Evolutionary conservation across 2,888 invertebrate species (phyloP).

Genomic region (Xylota sylvarum): DNA sequence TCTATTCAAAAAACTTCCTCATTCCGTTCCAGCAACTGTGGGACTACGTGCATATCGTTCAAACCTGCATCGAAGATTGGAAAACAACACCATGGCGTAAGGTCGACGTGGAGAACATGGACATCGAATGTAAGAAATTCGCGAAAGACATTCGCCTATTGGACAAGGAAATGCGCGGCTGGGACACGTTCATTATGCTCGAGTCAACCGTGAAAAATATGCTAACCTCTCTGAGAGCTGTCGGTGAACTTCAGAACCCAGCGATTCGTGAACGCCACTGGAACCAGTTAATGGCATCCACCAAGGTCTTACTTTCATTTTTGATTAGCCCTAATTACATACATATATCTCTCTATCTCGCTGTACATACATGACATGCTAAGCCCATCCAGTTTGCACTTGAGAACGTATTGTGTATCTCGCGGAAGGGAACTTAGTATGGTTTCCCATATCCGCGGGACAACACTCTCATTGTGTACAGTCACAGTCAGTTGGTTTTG

Average conservation of each 20-base stretch:
- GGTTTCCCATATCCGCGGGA: slow-evolving; percentile 16
- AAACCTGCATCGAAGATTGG: slow-evolving; percentile 97
- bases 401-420: slow-evolving; percentile 29
- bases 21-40: slow-evolving; percentile 90
- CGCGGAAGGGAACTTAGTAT: slow-evolving; percentile 23
- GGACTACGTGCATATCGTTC: slow-evolving; percentile 97
- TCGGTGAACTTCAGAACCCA: slow-evolving; percentile 97
- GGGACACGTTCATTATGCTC: slow-evolving; percentile 95
- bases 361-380: slow-evolving; percentile 71
- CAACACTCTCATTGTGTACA: slow-evolving; percentile 58
- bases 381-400: slow-evolving; percentile 60
- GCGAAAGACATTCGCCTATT: slow-evolving; percentile 96
- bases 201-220: slow-evolving; percentile 98
- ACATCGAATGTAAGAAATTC: slow-evolving; percentile 98
- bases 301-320: slow-evolving; percentile 89
- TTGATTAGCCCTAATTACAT: slow-evolving; percentile 6
- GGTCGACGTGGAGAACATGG: slow-evolving; percentile 99
- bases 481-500: slow-evolving; percentile 60
- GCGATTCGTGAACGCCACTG: slow-evolving; percentile 98
- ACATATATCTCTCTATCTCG: slow-evolving; percentile 28
- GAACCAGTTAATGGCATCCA: slow-evolving; percentile 98
- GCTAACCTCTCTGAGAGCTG: slow-evolving; percentile 96
- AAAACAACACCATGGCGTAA: slow-evolving; percentile 98
- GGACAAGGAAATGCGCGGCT: slow-evolving; percentile 97
- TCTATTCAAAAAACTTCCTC: background rate